Conservation (phyloP, 2,888 invertebrate species). For the Seladonia tumulorum region DNA sequence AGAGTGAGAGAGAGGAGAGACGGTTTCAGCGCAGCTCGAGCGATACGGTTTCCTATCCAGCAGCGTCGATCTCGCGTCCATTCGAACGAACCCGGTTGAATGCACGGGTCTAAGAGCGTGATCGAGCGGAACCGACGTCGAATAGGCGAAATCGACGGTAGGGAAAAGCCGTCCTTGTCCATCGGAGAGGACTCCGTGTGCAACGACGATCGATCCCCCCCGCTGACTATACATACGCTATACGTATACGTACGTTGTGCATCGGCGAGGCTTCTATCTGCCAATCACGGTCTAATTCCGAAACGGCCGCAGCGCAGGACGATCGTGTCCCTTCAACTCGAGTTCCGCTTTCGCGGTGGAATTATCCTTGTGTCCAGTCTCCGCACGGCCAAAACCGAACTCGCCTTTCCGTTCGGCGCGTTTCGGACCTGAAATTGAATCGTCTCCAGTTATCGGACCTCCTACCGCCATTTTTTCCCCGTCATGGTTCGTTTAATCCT, state of each 20-base stretch:
- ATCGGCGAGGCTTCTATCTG: slow-evolving; percentile 8
- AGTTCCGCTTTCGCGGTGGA: slow-evolving; percentile 16
- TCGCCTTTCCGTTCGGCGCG: background rate
- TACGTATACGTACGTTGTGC: background rate
- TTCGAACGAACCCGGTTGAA: background rate
- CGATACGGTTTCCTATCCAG: slow-evolving; percentile 5
- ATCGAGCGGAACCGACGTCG: slow-evolving; percentile 15
- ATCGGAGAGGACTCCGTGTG: background rate
- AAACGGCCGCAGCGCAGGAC: slow-evolving; percentile 6
- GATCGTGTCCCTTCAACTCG: slow-evolving; percentile 3
- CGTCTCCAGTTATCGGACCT: background rate
- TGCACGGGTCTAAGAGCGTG: slow-evolving; percentile 8
- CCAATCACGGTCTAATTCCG: slow-evolving; percentile 34
- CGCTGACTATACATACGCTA: background rate
- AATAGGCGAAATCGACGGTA: slow-evolving; percentile 18
- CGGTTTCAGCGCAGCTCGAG: background rate
- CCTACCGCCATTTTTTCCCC: background rate
- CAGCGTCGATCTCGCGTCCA: background rate
- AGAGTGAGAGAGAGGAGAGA: background rate
- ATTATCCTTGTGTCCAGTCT: slow-evolving; percentile 13
- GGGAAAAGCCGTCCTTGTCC: slow-evolving; percentile 8
- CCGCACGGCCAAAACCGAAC: background rate
- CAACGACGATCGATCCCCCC: background rate
- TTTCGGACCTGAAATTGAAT: background rate
- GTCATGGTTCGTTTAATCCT: no score